Evolutionary conservation across 2,888 invertebrate genomes (phyloP).

Genomic region (Tetragonula carbonaria): DNA sequence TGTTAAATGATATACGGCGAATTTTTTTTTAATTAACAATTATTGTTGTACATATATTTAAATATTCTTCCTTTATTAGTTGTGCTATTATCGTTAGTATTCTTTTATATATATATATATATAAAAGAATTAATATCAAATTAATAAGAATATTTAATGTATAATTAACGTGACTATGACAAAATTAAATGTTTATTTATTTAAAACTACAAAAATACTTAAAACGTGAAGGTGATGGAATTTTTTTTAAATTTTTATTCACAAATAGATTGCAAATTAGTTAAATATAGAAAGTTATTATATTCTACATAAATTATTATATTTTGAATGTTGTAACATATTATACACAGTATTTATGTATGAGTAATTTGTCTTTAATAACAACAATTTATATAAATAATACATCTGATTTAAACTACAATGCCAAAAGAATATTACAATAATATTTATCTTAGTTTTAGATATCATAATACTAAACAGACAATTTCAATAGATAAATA

Average conservation of each 20-base stretch:
- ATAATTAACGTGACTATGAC: not conserved
- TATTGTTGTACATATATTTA: too few species aligned
- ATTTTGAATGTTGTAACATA: constrained; percentile 26
- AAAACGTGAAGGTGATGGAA: not conserved
- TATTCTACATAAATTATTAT: constrained; percentile 36
- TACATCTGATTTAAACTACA: constrained; percentile 57
- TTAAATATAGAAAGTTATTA: not conserved
- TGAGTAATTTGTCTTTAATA: constrained; percentile 61
- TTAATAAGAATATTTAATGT: not conserved
- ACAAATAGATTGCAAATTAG: not conserved
- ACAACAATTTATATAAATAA: constrained; percentile 64
- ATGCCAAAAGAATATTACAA: constrained; percentile 47
- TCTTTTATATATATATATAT: not conserved
- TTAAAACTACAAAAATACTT: not conserved
- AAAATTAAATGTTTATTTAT: not conserved
- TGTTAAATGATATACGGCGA: too few species aligned
- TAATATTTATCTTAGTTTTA: constrained; percentile 31
- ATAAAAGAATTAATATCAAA: not conserved
- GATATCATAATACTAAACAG: constrained; percentile 17
- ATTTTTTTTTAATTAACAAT: too few species aligned
- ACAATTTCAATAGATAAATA: constrained; percentile 58
- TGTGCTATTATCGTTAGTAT: not conserved
- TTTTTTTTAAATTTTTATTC: not conserved
- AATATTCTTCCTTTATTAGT: not conserved
- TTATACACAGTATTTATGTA: constrained; percentile 53